A percentile compares a stretch with the other conserved stretches of the same genome.
Conservation (phyloP, 2,888 invertebrate species). For the Prostheceraeus crozeri region DNA sequence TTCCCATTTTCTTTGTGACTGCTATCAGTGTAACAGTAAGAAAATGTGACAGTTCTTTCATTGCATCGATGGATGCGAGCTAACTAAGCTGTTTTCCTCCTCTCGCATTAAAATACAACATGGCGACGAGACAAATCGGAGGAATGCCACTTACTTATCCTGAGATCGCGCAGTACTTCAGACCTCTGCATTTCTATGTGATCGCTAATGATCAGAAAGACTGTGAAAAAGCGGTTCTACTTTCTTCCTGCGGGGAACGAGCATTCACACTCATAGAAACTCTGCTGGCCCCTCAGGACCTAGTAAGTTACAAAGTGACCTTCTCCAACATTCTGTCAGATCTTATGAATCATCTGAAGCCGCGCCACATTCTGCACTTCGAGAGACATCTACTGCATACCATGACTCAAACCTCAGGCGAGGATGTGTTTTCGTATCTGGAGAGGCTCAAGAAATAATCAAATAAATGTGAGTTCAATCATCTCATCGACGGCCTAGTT, state of each 20-base stretch:
- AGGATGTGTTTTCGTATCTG: neutral
- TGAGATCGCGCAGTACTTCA: conserved; percentile 29
- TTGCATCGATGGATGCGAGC: too few relatives aligned
- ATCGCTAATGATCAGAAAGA: conserved; percentile 28
- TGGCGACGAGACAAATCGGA: too few relatives aligned
- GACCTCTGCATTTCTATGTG: conserved; percentile 24
- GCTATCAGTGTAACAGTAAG: too few relatives aligned
- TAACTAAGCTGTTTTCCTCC: too few relatives aligned
- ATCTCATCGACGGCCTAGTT: conserved; percentile 19
- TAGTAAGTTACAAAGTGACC: neutral
- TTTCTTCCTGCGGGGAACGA: conserved; percentile 20
- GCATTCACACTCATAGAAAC: conserved; percentile 25
- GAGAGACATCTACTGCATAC: conserved; percentile 31
- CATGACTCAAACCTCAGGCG: neutral
- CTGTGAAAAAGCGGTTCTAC: conserved; percentile 19
- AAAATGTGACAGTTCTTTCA: too few relatives aligned
- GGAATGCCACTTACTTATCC: conserved; percentile 29
- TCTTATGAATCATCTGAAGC: conserved; percentile 11
- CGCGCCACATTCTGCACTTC: conserved; percentile 1
- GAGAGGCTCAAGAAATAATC: conserved; percentile 11
- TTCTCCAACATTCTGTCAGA: neutral
- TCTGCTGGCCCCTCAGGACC: conserved; percentile 18
- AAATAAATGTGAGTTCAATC: conserved; percentile 23
- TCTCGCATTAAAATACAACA: too few relatives aligned
- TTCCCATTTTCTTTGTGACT: too few relatives aligned